phyloP scores from a whole-genome alignment of 2,888 invertebrate species.

The Toxonevra muliebris region DNA sequence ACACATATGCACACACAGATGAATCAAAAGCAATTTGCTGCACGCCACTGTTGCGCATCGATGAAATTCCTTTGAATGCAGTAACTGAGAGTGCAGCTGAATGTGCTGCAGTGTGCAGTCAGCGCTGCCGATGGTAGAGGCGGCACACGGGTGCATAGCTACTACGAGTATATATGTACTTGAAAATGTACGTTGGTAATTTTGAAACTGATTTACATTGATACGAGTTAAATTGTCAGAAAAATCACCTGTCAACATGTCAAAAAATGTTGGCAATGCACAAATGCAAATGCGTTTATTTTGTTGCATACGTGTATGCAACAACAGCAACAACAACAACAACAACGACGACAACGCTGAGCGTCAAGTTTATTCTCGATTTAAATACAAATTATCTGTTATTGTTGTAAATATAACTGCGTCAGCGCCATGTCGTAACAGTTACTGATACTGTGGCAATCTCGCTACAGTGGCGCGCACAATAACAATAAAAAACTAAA shows the following conservation, averaged over 20 bases:
- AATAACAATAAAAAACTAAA: constrained; percentile 10
- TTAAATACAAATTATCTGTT: constrained; percentile 39
- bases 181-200: constrained; percentile 22
- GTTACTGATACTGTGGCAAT: constrained; percentile 13
- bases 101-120: too few species aligned
- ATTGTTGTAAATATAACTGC: constrained; percentile 2
- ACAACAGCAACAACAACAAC: constrained; percentile 32
- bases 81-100: too few species aligned
- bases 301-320: constrained; percentile 40
- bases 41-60: constrained; percentile 32
- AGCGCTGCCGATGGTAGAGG: constrained; percentile 4
- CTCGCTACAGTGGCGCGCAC: constrained; percentile 16
- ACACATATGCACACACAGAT: too few species aligned
- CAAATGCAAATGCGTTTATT: constrained; percentile 49
- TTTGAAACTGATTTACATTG: constrained; percentile 63
- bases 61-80: constrained; percentile 28
- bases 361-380: constrained; percentile 18
- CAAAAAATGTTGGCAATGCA: constrained; percentile 46
- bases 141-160: constrained; percentile 9
- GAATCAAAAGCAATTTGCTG: constrained; percentile 27
- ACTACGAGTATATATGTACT: neutral
- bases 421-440: constrained; percentile 4
- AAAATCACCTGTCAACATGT: constrained; percentile 64
- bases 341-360: constrained; percentile 17
- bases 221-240: constrained; percentile 64